phyloP scores from a whole-genome alignment of 2,888 invertebrate genomes.

The Hypsopygia costalis region DNA sequence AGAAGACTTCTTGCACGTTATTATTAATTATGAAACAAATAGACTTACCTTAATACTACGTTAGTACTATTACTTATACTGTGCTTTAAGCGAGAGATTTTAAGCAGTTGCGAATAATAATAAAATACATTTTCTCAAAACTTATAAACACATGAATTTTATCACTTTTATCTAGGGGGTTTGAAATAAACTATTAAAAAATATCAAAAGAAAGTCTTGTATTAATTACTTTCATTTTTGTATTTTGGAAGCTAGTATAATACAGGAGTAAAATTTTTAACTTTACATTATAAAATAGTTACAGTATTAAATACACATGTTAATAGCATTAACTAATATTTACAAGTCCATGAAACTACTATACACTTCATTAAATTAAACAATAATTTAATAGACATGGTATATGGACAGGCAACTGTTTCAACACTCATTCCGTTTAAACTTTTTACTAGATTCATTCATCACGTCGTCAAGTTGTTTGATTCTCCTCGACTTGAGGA shows the following conservation, averaged over 20 bases:
- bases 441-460: slow-evolving; percentile 69
- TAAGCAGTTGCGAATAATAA: no score
- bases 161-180: no score
- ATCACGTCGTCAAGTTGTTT: slow-evolving; percentile 61
- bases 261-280: slow-evolving; percentile 62
- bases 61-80: no score
- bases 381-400: slow-evolving; percentile 71
- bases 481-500: slow-evolving; percentile 63
- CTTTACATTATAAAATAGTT: slow-evolving; percentile 75
- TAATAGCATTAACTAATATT: slow-evolving; percentile 69
- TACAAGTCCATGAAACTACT: slow-evolving; percentile 67
- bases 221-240: slow-evolving; percentile 47
- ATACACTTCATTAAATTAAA: slow-evolving; percentile 66
- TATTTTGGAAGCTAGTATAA: slow-evolving; percentile 71
- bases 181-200: no score
- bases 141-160: no score
- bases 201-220: no score
- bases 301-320: slow-evolving; percentile 74
- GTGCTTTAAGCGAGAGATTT: no score
- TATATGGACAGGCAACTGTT: slow-evolving; percentile 49
- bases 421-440: slow-evolving; percentile 74
- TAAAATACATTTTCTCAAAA: no score
- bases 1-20: no score
- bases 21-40: no score
- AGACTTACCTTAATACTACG: no score